Evolutionary conservation across 2,797 vertebrate genomes (phyloP).

Genomic region (Phalloptychus januarius): DNA sequence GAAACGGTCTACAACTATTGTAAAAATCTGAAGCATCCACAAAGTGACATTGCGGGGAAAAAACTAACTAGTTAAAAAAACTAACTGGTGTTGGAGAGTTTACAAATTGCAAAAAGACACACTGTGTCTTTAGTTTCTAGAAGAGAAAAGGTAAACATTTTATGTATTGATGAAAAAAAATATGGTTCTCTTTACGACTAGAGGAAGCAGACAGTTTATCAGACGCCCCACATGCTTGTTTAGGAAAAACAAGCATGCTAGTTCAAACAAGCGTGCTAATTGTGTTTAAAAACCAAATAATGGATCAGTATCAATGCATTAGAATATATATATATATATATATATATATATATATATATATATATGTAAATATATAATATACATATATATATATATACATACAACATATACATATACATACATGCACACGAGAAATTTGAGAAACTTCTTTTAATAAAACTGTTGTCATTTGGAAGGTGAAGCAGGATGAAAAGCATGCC

Average conservation of each 20-base stretch:
- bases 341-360: no score
- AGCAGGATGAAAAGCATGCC: not conserved
- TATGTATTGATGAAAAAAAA: not conserved
- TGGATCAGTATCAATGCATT: no score
- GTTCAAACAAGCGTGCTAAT: no score
- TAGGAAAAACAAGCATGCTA: no score
- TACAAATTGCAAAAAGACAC: not conserved
- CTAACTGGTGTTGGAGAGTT: not conserved
- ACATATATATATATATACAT: no score
- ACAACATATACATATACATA: no score
- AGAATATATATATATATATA: no score
- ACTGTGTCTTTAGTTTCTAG: no score
- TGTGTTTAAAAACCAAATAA: no score
- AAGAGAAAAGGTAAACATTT: no score
- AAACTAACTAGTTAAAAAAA: not conserved
- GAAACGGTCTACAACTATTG: not conserved
- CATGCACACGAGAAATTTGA: not conserved
- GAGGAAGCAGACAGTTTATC: not conserved
- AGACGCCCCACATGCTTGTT: not conserved
- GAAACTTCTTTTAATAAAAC: not conserved
- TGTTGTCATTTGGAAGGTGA: constrained; percentile 16
- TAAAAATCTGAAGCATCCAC: not conserved
- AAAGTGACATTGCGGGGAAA: not conserved
- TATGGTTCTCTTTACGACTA: not conserved
- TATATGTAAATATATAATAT: no score